phyloP scores from a whole-genome alignment of 2,888 invertebrate genomes.

The Xestia rhomboidea region DNA sequence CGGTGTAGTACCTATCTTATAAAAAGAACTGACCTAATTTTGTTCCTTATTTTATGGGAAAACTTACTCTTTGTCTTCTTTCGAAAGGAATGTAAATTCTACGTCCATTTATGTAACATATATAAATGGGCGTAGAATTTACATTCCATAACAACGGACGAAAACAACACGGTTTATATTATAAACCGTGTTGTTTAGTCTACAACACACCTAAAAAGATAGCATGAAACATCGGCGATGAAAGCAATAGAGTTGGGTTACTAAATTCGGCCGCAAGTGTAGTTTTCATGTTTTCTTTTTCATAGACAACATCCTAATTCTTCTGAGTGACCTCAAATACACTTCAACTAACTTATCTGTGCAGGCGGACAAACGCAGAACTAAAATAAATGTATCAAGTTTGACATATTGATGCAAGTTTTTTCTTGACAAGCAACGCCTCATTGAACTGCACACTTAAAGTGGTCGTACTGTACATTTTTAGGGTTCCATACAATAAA shows the following conservation, averaged over 20 bases:
- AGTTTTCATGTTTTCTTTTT: not conserved
- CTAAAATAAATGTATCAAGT: too few relatives aligned
- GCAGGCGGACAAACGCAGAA: too few relatives aligned
- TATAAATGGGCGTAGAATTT: too few relatives aligned
- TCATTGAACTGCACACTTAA: too few relatives aligned
- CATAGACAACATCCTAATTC: not conserved
- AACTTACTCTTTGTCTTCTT: not conserved
- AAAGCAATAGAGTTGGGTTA: not conserved
- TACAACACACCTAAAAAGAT: not conserved
- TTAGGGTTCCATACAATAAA: too few relatives aligned
- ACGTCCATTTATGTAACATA: not conserved
- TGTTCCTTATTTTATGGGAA: slow-evolving; percentile 12
- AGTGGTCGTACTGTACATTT: too few relatives aligned
- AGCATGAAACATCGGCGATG: not conserved
- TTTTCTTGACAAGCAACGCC: too few relatives aligned
- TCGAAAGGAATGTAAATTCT: not conserved
- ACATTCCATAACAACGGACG: too few relatives aligned
- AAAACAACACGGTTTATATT: too few relatives aligned
- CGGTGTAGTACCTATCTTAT: slow-evolving; percentile 1
- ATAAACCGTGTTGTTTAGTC: not conserved
- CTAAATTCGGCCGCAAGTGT: not conserved
- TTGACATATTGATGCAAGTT: too few relatives aligned
- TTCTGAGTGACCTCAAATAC: not conserved
- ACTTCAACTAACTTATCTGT: too few relatives aligned
- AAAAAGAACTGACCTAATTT: not conserved